phyloP scores from a whole-genome alignment of 2,888 invertebrate species.

The Limnephilus lunatus region DNA sequence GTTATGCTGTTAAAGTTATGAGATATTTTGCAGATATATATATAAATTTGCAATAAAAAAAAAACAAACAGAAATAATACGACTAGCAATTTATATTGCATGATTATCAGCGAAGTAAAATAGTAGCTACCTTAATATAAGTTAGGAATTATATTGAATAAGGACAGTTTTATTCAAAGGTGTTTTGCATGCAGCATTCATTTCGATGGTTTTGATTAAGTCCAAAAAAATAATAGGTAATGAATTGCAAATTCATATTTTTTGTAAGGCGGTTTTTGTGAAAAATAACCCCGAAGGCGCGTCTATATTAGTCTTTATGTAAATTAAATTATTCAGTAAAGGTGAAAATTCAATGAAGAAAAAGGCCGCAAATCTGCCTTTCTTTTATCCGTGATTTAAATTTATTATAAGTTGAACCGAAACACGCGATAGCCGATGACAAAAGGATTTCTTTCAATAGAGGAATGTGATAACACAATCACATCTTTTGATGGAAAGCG shows the following conservation, averaged over 20 bases:
- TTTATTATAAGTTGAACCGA: neutral
- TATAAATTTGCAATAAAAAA: no score
- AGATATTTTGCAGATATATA: no score
- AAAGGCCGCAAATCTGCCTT: neutral
- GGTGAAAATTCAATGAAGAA: neutral
- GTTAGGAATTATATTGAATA: neutral
- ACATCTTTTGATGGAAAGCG: neutral
- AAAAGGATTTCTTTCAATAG: neutral
- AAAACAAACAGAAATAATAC: no score
- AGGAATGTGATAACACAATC: neutral
- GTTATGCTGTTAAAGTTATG: no score
- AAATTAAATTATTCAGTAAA: neutral
- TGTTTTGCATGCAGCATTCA: neutral
- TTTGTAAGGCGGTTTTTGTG: neutral
- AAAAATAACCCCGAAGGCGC: neutral
- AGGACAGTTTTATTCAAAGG: neutral
- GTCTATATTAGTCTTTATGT: neutral
- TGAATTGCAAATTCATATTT: neutral
- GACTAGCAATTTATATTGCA: no score
- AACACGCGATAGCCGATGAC: neutral
- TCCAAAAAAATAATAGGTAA: neutral
- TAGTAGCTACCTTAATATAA: neutral
- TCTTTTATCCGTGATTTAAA: neutral
- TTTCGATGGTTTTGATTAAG: neutral
- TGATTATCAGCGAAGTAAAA: no score